Evolutionary conservation across 1,140 invertebrate species (phyloP).

Genomic region (Hylaeus volcanicus): DNA sequence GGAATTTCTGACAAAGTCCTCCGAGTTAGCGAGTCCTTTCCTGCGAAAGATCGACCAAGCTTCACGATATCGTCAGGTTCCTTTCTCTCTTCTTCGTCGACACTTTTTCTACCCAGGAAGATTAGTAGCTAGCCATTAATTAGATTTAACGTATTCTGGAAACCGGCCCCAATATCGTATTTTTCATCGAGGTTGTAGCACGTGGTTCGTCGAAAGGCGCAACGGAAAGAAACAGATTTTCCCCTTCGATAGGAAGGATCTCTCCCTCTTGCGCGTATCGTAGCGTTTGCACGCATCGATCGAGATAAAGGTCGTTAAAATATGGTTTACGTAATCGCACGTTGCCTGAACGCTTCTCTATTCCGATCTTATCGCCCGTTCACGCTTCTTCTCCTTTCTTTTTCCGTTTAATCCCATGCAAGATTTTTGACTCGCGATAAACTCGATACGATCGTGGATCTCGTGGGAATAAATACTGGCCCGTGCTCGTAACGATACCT

Average conservation of each 20-base stretch:
- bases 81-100: too few relatives aligned
- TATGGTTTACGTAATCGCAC: constrained; percentile 9
- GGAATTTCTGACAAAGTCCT: constrained; percentile 49
- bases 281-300: background rate
- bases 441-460: background rate
- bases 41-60: background rate
- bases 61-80: background rate
- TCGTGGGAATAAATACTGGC: background rate
- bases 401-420: background rate
- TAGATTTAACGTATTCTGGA: background rate
- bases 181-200: too few relatives aligned
- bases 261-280: too few relatives aligned
- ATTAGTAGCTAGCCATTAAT: background rate
- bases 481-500: too few relatives aligned
- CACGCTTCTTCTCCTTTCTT: background rate
- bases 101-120: too few relatives aligned
- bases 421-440: background rate
- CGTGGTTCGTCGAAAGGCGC: too few relatives aligned
- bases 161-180: too few relatives aligned
- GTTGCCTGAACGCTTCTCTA: background rate
- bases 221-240: background rate
- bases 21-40: background rate
- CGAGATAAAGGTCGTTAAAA: constrained; percentile 25
- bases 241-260: background rate
- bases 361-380: constrained; percentile 1